A percentile compares a stretch with the other conserved stretches of the same genome.
phyloP scores from a whole-genome alignment of 2,888 invertebrate genomes.

The Chrysodeixis includens region DNA sequence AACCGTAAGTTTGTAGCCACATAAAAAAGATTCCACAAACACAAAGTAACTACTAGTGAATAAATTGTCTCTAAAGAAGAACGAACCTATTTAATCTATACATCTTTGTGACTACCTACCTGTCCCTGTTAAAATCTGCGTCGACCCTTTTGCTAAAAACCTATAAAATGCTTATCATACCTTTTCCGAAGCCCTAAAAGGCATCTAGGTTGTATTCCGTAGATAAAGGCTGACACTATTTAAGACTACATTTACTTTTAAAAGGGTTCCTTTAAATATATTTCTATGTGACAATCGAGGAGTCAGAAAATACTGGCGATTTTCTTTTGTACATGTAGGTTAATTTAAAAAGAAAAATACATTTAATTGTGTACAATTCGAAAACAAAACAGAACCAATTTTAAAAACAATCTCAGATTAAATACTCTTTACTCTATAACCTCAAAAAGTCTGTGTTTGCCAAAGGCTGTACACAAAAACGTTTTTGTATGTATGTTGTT shows the following conservation, averaged over 20 bases:
- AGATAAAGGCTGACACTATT: slow-evolving; percentile 27
- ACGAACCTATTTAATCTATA: slow-evolving; percentile 15
- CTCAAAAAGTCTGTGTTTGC: no score
- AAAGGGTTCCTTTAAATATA: no score
- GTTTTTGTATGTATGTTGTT: not conserved
- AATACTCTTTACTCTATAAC: no score
- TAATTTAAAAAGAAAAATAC: not conserved
- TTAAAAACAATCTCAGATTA: no score
- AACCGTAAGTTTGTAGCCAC: no score
- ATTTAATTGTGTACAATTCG: not conserved
- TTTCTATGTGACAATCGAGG: no score
- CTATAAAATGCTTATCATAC: slow-evolving; percentile 51
- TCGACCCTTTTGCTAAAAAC: slow-evolving; percentile 41
- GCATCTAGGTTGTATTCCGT: slow-evolving; percentile 34
- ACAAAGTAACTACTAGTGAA: no score
- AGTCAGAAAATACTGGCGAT: no score
- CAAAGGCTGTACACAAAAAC: not conserved
- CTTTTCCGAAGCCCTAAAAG: slow-evolving; percentile 36
- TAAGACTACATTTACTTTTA: slow-evolving; percentile 8
- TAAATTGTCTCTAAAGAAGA: not conserved
- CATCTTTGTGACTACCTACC: slow-evolving; percentile 28
- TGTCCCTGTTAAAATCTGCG: slow-evolving; percentile 36
- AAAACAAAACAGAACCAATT: not conserved
- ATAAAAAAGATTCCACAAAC: no score
- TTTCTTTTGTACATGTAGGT: no score